Conservation (phyloP, 2,797 vertebrate genomes). For the Knipowitschia caucasica region DNA sequence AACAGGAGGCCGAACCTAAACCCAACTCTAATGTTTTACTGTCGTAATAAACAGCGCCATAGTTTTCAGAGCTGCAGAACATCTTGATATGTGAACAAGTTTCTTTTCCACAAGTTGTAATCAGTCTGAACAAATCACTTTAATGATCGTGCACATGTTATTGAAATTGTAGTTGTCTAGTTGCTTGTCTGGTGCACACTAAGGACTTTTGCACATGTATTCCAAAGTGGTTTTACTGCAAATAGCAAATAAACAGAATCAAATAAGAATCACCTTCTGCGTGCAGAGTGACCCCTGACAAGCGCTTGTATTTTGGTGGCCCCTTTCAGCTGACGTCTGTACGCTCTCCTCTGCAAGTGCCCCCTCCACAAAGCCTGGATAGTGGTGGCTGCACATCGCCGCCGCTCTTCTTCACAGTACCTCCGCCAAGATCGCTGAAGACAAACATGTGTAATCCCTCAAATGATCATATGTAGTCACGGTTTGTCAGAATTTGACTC, state of each 20-base stretch:
- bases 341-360: conserved; percentile 66
- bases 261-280: conserved; percentile 78
- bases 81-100: no score
- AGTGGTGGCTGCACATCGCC: conserved; percentile 64
- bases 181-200: no score
- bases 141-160: no score
- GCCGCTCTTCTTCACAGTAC: conserved; percentile 65
- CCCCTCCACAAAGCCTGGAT: conserved; percentile 88
- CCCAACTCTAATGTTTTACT: no score
- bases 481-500: background rate
- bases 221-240: no score
- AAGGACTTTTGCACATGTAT: no score
- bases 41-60: no score
- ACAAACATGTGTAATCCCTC: background rate
- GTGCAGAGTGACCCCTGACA: conserved; percentile 84
- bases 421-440: conserved; percentile 82
- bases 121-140: no score
- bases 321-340: conserved; percentile 55
- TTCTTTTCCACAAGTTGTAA: no score
- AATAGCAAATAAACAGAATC: background rate
- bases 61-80: no score
- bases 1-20: no score
- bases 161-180: no score
- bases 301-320: conserved; percentile 85
- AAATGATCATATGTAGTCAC: background rate